Evolutionary conservation across 2,888 invertebrate species (phyloP), one percentile per base, ranked within the genome.

Genomic region (Eledone cirrhosa): DNA sequence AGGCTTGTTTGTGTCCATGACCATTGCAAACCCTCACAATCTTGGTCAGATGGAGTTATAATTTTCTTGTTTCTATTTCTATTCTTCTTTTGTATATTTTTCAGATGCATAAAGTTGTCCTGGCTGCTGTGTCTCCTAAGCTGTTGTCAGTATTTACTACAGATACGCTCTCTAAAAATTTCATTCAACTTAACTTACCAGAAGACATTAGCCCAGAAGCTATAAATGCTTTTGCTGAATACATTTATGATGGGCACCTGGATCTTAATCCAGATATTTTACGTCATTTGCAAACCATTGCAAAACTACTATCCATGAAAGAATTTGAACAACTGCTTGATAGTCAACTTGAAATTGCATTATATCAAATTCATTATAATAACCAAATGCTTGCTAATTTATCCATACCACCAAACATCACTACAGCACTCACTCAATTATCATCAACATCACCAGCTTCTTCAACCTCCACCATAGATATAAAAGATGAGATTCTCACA

Each of bases 101-200:
- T 41, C 72, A 72, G 72, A 41, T 72, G 7, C 72, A 72, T n/a
- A 72, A 67, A 14, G 67, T 67, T 14, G 67, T 67, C 16, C 67
- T 67, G 16, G 29, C 67, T 67, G 67, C 67, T 67, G 29, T 67
- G 8, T 67, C 31, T 8, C 67, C 67, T 7, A 67, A 67, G 33
- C 67, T 67, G 31, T 33, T 67, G 29, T 67, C 67, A 0, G 67
- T 67, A 22, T 67, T 67, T 33, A 67, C 19, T 67, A 67, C 67
- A 31, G 67, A 67, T 16, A 67, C 33, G 29, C 33, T 29, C 7
- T 67, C 31, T 1, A 29, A 67, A 7, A 67, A 67, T 4, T 67
- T 67, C 29, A 19, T 67, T 19, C 67, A 67, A 19, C 31, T 67
- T 29, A 67, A 67, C 33, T 67, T 67, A 29, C 67, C 67, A 29